phyloP scores from a whole-genome alignment of 2,113 vertebrate genomes.

The Puffinus mauretanicus region DNA sequence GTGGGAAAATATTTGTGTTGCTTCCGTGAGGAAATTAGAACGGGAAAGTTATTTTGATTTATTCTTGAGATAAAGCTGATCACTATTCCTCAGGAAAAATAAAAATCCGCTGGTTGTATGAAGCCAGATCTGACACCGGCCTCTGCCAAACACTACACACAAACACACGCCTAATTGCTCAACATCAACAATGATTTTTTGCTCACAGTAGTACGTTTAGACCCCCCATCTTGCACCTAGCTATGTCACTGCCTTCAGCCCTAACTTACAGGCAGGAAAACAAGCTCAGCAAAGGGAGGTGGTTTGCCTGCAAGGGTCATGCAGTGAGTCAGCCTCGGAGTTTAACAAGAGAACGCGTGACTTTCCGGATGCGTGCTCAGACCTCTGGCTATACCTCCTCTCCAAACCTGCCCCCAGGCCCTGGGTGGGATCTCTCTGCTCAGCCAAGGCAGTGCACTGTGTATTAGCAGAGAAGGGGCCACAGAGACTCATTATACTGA shows the following conservation, averaged over 20 bases:
- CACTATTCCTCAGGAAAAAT: not conserved
- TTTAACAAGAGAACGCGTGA: not conserved
- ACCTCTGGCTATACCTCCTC: not conserved
- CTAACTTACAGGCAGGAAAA: not conserved
- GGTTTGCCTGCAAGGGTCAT: not conserved
- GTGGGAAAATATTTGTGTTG: not conserved
- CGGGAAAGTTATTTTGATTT: not conserved
- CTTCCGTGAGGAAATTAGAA: not conserved
- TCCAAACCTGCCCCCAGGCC: not conserved
- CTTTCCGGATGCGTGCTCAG: not conserved
- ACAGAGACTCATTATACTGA: not conserved
- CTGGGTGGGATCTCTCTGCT: not conserved
- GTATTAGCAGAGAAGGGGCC: not conserved
- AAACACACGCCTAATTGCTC: not conserved
- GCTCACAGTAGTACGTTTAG: not conserved
- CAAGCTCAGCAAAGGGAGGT: not conserved
- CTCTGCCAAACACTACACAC: not conserved
- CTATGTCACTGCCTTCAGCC: not conserved
- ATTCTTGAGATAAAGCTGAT: not conserved
- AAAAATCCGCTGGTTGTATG: not conserved
- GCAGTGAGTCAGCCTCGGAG: not conserved
- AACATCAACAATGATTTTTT: not conserved
- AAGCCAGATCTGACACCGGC: not conserved
- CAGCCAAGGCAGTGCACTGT: not conserved
- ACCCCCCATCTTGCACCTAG: not conserved